Evolutionary conservation across 2,888 invertebrate genomes (phyloP), one percentile per base, ranked within the genome.

Genomic region (Taenaris catops): DNA sequence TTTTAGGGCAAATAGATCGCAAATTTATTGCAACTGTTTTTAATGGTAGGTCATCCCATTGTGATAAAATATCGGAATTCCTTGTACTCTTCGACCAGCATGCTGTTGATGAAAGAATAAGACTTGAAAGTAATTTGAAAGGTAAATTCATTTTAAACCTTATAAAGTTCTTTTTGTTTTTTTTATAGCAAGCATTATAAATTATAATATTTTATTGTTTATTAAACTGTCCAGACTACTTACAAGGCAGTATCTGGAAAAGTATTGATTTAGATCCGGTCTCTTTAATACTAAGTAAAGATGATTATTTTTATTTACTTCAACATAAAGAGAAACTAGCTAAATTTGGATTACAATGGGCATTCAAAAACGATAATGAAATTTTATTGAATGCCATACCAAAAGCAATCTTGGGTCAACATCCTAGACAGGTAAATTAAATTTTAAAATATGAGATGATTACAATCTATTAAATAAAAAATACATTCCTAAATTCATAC

Each of bases 41-140:
- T 38, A 53, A 54, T 39, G 65, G 60, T 1, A 65, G 44, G 36
- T 46, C 38, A 27, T 26, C 41, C 18, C 44, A 54, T 24, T 49
- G 62, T 16, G 63, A 70, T 28, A 64, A 78, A 46, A 60, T 67
- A 34, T 79, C 61, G 8, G 69, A 87, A 47, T 69, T 88, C 36
- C 58, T 95, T 8, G 81, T 93, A 16, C 55, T 94, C 16, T 92
- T 96, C 65, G 96, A 96, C 75, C 96, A 96, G 71, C 96, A 96
- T 76, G 96, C 96, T 21, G 93, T 93, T 12, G 92, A 96, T 68
- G 96, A 96, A 78, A 88, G 96, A 63, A 90, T 96, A 42, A 86
- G 92, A 41, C 83, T 96, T 25, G 96, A 96, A 73, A 72, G 80
- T 37, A 88, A 95, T 39, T 75, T 91, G 41, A 57, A 78, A 64